phyloP scores from a whole-genome alignment of 2,113 vertebrate species.

The Passer montanus region DNA sequence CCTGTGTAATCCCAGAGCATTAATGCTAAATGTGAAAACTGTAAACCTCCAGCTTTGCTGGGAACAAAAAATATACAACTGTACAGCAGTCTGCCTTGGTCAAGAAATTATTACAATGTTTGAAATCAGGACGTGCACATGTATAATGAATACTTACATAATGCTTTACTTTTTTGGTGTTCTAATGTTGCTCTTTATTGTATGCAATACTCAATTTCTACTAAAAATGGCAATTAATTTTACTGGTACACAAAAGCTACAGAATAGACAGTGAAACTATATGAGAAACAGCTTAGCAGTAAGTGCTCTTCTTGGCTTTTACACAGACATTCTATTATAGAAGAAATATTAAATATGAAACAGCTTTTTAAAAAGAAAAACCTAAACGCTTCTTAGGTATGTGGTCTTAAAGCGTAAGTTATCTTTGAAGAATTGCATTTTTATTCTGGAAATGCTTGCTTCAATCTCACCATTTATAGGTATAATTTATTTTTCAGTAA shows the following conservation, averaged over 20 bases:
- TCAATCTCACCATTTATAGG: slow-evolving; percentile 36
- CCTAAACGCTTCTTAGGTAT: not conserved
- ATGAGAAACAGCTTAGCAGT: slow-evolving; percentile 35
- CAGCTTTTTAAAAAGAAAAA: slow-evolving; percentile 46
- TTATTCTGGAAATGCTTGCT: slow-evolving; percentile 26
- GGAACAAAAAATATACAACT: slow-evolving; percentile 30
- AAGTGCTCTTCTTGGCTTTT: slow-evolving; percentile 16
- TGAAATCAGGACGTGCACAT: not conserved
- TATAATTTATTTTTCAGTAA: slow-evolving; percentile 57
- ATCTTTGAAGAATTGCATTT: slow-evolving; percentile 24
- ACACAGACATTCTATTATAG: not conserved
- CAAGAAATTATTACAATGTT: slow-evolving; percentile 13
- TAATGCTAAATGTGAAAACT: slow-evolving; percentile 64
- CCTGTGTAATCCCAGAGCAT: slow-evolving; percentile 50
- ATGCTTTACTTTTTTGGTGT: not conserved
- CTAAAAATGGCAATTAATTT: slow-evolving; percentile 47
- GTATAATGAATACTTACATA: slow-evolving; percentile 1
- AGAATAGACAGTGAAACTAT: not conserved
- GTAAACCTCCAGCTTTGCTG: slow-evolving; percentile 14
- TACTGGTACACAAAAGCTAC: not conserved
- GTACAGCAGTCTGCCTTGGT: slow-evolving; percentile 44
- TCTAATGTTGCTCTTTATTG: not conserved
- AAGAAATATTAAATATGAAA: slow-evolving; percentile 57
- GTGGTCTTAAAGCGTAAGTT: slow-evolving; percentile 1
- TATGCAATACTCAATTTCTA: slow-evolving; percentile 25